phyloP scores from a whole-genome alignment of 2,888 invertebrate genomes.

The Limnephilus marmoratus region DNA sequence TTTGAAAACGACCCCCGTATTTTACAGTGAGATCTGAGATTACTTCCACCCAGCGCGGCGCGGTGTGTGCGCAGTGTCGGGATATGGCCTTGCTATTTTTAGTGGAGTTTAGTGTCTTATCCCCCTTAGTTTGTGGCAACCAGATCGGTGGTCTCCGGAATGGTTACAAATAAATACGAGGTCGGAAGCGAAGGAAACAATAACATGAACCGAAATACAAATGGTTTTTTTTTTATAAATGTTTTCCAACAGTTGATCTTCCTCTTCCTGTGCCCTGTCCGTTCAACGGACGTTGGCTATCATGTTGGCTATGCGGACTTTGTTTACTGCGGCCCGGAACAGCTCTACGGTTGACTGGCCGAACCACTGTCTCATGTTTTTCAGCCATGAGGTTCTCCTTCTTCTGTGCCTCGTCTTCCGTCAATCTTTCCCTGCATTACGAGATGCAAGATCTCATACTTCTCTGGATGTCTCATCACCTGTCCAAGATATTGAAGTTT shows the following conservation, averaged over 20 bases:
- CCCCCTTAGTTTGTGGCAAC: not conserved
- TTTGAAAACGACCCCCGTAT: not conserved
- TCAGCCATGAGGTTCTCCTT: too few species aligned
- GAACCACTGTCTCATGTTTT: too few species aligned
- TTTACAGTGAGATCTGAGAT: not conserved
- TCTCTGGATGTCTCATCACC: too few species aligned
- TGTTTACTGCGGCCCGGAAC: too few species aligned
- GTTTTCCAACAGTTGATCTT: not conserved
- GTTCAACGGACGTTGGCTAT: too few species aligned
- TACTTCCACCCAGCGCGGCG: not conserved
- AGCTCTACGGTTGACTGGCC: too few species aligned
- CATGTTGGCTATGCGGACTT: too few species aligned
- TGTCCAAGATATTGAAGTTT: too few species aligned
- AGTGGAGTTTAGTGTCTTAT: not conserved
- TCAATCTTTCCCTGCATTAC: too few species aligned
- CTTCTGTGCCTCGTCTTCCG: too few species aligned
- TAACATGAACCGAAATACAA: not conserved
- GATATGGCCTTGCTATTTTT: not conserved
- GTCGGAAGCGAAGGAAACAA: not conserved
- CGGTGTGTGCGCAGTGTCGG: not conserved
- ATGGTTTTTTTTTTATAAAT: not conserved
- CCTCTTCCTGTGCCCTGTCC: too few species aligned
- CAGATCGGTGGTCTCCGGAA: not conserved
- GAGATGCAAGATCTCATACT: too few species aligned
- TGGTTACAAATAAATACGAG: not conserved